Percentiles rank a stretch among this genome's conserved stretches.
Evolutionary conservation across 2,113 vertebrate genomes (phyloP).

Genomic region (Chloropsis cyanopogon): DNA sequence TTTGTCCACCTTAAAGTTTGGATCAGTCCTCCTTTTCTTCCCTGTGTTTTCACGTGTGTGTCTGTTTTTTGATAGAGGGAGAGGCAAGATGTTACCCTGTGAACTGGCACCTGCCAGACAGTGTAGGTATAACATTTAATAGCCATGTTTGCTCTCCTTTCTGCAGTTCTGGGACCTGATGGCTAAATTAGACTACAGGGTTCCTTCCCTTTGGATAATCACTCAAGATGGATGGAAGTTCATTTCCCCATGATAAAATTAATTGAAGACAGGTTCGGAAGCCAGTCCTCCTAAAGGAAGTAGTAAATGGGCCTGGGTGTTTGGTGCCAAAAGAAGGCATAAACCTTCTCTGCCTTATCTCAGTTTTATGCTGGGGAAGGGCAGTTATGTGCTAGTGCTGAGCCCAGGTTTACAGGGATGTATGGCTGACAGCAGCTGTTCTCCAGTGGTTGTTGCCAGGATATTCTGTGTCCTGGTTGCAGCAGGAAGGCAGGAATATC

Average conservation of each 20-base stretch:
- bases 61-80: background rate
- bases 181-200: background rate
- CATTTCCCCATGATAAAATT: background rate
- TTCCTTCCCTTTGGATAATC: background rate
- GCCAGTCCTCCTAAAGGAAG: background rate
- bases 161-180: background rate
- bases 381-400: background rate
- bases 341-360: background rate
- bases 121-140: background rate
- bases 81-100: background rate
- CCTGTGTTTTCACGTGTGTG: rapidly evolving
- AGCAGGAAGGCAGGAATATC: background rate
- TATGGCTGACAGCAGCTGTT: background rate
- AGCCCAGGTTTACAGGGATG: background rate
- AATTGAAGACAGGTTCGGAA: background rate
- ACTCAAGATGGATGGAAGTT: background rate
- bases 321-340: background rate
- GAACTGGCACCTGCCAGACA: background rate
- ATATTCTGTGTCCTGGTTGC: background rate
- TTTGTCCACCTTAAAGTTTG: background rate
- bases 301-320: background rate
- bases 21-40: background rate
- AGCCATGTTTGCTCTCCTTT: background rate
- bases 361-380: background rate
- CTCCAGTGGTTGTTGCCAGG: background rate